These are phyloP conservation scores for Brienomyrus longianalis DNA, from an alignment of 2,113 vertebrate species.

Conservation along the genomic window DNA sequence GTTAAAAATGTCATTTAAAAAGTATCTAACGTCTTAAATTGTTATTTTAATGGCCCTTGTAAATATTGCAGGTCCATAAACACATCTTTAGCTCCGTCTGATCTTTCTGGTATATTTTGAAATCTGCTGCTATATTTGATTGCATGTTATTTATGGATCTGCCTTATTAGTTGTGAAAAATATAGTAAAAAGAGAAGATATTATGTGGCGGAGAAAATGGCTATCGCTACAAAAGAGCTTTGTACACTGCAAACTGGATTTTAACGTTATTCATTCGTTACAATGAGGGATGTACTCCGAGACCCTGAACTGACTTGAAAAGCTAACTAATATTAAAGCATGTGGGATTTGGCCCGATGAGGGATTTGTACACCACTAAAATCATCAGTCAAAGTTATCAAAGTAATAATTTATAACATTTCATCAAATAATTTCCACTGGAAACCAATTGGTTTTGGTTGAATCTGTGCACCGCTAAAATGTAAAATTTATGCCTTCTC, in stretches of 20 bases:
- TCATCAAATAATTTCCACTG: background rate
- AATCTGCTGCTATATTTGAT: background rate
- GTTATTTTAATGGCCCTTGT: slow-evolving; percentile 21
- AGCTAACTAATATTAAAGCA: background rate
- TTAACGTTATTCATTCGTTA: background rate
- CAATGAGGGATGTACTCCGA: background rate
- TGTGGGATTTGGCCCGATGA: background rate
- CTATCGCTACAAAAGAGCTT: background rate
- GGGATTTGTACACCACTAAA: background rate
- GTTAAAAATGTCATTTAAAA: slow-evolving; percentile 38
- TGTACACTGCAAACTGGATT: background rate
- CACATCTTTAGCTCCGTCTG: slow-evolving; percentile 15
- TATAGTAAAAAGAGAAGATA: background rate
- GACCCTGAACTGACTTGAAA: background rate
- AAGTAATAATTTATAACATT: background rate
- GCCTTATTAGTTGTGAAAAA: background rate
- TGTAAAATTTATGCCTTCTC: background rate
- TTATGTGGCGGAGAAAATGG: background rate
- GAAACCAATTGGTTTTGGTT: background rate
- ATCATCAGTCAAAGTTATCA: background rate
- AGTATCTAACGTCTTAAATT: slow-evolving; percentile 30
- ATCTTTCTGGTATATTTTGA: slow-evolving; percentile 21
- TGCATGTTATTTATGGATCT: slow-evolving; percentile 1
- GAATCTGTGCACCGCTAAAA: background rate
- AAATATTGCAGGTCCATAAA: slow-evolving; percentile 27